Evolutionary conservation across 2,113 vertebrate genomes (phyloP), one percentile per base, ranked within the genome.

Genomic region (Rynchops niger): DNA sequence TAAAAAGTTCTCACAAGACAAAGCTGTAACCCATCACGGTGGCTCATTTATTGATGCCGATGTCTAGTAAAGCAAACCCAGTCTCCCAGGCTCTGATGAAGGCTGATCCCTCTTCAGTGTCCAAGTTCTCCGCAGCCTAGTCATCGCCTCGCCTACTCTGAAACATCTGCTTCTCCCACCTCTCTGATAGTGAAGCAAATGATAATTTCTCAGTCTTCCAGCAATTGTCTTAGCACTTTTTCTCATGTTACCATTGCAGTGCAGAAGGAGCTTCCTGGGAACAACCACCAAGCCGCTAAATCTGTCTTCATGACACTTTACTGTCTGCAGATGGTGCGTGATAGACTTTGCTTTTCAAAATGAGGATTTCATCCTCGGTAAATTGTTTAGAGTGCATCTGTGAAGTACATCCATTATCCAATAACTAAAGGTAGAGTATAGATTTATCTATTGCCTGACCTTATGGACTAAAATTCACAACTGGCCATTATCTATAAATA

Each of bases 291-390:
- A 90, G 74, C 66, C 78, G 90, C 70, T 95, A 96, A 92, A 97
- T 96, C 87, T 93, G 76, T 95, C 91, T 91, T 92, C 73, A 55
- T 93, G 92, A 86, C 86, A 71, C 83, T 95, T 96, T 59, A 45
- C 59, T 94, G 50, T 89, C 90, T 95, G 83, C 96, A 97, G 96
- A 94, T 96, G 97, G 88, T 91, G 73, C 79, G 77, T 66, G 88
- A 84, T 66, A 86, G 86, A 59, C 92, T 95, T 87, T 61, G 59
- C 59, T 88, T 90, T 88, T 71, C 83, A 93, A 78, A 97, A 74
- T 32, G 82, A 95, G 72, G 36, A 36, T 90, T 93, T 93, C 30
- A 82, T 45, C 86, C 81, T 84, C 61, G 40, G 65, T 74, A 93
- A 95, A 74, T 71, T 91, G 67, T 92, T 96, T 90, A 52, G 82